phyloP scores from a whole-genome alignment of 2,797 vertebrate species.

The Halcyon chelicuti region DNA sequence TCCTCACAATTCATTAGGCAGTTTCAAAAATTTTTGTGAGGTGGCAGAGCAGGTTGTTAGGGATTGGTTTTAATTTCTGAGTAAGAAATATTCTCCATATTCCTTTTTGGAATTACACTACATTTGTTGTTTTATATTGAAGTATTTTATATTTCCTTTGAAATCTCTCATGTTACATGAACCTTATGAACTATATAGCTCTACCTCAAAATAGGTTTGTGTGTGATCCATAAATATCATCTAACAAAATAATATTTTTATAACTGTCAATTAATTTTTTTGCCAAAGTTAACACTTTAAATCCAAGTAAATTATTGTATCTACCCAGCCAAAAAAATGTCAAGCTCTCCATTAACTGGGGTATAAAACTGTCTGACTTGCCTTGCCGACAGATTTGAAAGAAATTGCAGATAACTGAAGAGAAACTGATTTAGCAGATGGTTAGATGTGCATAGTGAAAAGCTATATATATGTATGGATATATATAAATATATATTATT shows the following conservation, averaged over 20 bases:
- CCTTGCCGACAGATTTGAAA: constrained; percentile 60
- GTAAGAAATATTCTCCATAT: background rate
- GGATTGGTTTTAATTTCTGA: background rate
- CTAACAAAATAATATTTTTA: constrained; percentile 70
- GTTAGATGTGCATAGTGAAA: constrained; percentile 35
- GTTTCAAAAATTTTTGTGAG: background rate
- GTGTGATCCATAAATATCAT: constrained; percentile 60
- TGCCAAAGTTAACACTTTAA: constrained; percentile 74
- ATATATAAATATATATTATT: constrained; percentile 30
- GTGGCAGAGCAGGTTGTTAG: background rate
- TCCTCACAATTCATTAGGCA: background rate
- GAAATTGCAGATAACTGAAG: constrained; percentile 63
- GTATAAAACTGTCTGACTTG: constrained; percentile 71
- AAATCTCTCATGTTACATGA: constrained; percentile 48
- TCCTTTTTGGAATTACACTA: constrained; percentile 6
- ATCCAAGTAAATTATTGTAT: constrained; percentile 55
- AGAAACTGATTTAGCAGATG: constrained; percentile 73
- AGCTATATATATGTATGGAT: constrained; percentile 19
- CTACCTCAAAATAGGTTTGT: constrained; percentile 59
- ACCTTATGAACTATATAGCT: constrained; percentile 9
- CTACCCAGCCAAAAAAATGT: constrained; percentile 62
- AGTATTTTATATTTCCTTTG: constrained; percentile 46
- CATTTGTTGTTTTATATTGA: constrained; percentile 23
- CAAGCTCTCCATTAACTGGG: constrained; percentile 61
- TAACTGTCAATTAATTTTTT: constrained; percentile 66